phyloP scores from a whole-genome alignment of 2,888 invertebrate species.

The Polia nebulosa region DNA sequence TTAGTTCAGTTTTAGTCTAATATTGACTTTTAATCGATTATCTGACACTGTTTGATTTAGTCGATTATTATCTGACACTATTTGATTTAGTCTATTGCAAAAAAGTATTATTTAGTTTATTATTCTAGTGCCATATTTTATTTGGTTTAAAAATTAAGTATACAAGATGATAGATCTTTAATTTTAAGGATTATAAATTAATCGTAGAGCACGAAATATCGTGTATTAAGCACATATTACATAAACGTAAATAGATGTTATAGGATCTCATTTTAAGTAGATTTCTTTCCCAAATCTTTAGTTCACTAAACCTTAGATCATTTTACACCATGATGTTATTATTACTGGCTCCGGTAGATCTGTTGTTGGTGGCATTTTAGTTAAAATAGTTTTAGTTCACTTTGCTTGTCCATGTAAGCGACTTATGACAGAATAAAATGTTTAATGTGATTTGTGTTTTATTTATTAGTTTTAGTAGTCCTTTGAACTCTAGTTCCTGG shows the following conservation, averaged over 20 bases:
- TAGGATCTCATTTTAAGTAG: slow-evolving; percentile 38
- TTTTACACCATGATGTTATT: slow-evolving; percentile 7
- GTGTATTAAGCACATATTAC: slow-evolving; percentile 54
- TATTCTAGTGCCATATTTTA: slow-evolving; percentile 50
- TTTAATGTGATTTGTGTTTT: slow-evolving; percentile 45
- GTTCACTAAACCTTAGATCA: background rate
- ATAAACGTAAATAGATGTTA: slow-evolving; percentile 14
- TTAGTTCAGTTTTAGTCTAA: slow-evolving; percentile 26
- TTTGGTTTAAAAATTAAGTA: slow-evolving; percentile 31
- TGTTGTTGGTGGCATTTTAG: slow-evolving; percentile 6
- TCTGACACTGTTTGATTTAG: slow-evolving; percentile 22
- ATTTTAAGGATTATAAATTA: slow-evolving; percentile 41
- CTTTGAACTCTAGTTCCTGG: background rate
- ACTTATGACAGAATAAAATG: slow-evolving; percentile 53
- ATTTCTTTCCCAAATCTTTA: slow-evolving; percentile 14
- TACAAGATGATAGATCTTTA: slow-evolving; percentile 54
- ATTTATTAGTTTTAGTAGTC: slow-evolving; percentile 19
- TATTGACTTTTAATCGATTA: slow-evolving; percentile 39
- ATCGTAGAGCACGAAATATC: slow-evolving; percentile 45
- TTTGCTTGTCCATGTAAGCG: slow-evolving; percentile 48
- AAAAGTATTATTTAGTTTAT: slow-evolving; percentile 17
- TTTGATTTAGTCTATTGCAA: slow-evolving; percentile 39
- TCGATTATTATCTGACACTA: slow-evolving; percentile 35
- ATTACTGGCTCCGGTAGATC: background rate
- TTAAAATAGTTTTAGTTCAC: slow-evolving; percentile 33